A percentile compares a stretch with the other conserved stretches of the same genome.
Evolutionary conservation across 2,888 invertebrate genomes (phyloP).

Genomic region (Mesorhabditis belari): DNA sequence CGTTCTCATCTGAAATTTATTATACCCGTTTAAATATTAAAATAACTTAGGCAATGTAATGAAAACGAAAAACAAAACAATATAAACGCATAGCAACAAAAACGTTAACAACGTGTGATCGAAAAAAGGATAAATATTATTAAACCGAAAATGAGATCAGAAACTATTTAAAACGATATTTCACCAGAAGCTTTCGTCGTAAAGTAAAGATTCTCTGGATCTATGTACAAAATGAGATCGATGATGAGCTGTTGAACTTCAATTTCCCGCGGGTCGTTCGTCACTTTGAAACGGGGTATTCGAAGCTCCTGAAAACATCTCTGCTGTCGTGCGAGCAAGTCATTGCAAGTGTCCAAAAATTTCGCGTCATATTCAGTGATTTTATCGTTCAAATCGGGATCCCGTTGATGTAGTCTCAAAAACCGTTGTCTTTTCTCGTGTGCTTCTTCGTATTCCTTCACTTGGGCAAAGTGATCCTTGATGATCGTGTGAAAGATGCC

Average conservation of each 20-base stretch:
- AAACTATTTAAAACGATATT: too few species aligned
- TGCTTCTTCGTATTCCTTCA: background rate
- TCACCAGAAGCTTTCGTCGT: too few species aligned
- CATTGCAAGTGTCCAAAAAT: background rate
- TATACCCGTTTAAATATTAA: too few species aligned
- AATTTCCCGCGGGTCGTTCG: background rate
- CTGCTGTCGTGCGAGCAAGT: background rate
- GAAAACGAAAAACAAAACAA: background rate
- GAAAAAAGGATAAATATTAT: too few species aligned
- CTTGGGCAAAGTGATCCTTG: background rate
- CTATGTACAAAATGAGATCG: background rate
- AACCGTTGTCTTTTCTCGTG: background rate
- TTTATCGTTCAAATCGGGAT: background rate
- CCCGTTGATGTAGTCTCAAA: background rate
- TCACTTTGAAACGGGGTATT: background rate
- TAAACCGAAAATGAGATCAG: too few species aligned
- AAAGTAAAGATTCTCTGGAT: background rate
- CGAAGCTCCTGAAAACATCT: background rate
- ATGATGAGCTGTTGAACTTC: background rate
- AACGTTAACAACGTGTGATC: background rate
- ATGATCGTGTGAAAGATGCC: background rate
- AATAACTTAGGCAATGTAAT: too few species aligned
- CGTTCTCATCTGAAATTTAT: too few species aligned
- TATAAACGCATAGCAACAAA: background rate
- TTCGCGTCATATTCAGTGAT: background rate